These are phyloP conservation scores for Lichenostomus cassidix DNA, from an alignment of 2,113 vertebrate genomes.

Conservation along the genomic window DNA sequence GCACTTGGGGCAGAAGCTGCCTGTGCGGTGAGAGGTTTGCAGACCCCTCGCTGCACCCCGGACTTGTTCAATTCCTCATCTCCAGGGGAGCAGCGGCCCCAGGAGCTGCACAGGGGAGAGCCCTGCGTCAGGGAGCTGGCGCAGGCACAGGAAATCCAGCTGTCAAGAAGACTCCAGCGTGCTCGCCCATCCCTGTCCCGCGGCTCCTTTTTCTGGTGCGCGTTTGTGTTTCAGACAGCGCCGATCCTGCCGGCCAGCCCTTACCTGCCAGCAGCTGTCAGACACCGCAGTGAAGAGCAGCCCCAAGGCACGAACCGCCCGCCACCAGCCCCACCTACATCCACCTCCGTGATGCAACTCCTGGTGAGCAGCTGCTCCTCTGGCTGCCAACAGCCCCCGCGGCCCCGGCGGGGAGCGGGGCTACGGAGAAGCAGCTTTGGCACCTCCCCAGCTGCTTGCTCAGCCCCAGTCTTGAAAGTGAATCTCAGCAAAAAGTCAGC, in stretches of 20 bases:
- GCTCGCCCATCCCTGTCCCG: slow-evolving; percentile 43
- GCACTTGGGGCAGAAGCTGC: accelerated
- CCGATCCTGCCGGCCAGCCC: slow-evolving; percentile 45
- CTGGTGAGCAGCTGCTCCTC: slow-evolving; percentile 22
- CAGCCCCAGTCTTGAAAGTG: background rate
- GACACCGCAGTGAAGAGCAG: slow-evolving; percentile 35
- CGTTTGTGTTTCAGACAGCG: slow-evolving; percentile 26
- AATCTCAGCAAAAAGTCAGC: background rate
- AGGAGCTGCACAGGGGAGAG: background rate
- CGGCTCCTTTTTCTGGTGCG: slow-evolving; percentile 24
- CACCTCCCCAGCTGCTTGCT: slow-evolving; percentile 25
- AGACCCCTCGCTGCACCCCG: background rate
- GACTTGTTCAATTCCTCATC: background rate
- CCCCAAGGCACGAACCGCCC: slow-evolving; percentile 57
- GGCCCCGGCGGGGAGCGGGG: background rate
- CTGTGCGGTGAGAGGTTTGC: accelerated
- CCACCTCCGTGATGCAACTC: slow-evolving; percentile 28
- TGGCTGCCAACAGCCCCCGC: slow-evolving; percentile 18
- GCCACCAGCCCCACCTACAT: slow-evolving; percentile 40
- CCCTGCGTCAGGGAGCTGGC: slow-evolving; percentile 1
- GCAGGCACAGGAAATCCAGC: slow-evolving; percentile 34
- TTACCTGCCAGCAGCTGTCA: slow-evolving; percentile 67
- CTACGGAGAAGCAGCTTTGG: background rate
- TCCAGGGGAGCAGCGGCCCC: background rate
- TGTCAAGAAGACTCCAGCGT: slow-evolving; percentile 15